phyloP scores from a whole-genome alignment of 2,113 vertebrate species.

The Brienomyrus longianalis region DNA sequence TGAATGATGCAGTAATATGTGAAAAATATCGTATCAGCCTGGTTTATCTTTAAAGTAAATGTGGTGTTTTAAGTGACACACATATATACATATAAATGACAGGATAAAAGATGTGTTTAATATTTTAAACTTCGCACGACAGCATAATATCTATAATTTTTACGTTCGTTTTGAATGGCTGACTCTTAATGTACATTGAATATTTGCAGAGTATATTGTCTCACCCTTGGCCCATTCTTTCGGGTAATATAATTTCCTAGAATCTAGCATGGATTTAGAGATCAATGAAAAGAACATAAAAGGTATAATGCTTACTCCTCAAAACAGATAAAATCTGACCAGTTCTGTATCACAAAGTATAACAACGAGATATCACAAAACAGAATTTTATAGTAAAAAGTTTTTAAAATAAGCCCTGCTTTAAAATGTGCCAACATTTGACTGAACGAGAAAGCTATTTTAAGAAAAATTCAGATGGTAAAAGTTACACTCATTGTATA shows the following conservation, averaged over 20 bases:
- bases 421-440: neutral
- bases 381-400: neutral
- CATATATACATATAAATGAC: neutral
- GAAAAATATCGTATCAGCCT: neutral
- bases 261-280: neutral
- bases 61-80: neutral
- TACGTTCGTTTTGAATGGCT: neutral
- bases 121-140: neutral
- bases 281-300: constrained; percentile 1
- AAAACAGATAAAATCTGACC: neutral
- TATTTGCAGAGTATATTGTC: neutral
- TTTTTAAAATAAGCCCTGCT: neutral
- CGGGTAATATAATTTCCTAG: neutral
- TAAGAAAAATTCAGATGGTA: neutral
- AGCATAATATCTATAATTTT: neutral
- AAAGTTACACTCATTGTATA: neutral
- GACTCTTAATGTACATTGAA: neutral
- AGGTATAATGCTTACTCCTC: neutral
- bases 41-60: neutral
- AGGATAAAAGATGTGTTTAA: neutral
- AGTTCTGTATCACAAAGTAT: neutral
- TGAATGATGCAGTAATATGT: neutral
- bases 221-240: neutral
- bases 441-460: neutral
- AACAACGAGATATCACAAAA: neutral